Base-by-base conservation (phyloP, 1,140 invertebrate genomes). In the Drosophila pectinifera region DNA sequence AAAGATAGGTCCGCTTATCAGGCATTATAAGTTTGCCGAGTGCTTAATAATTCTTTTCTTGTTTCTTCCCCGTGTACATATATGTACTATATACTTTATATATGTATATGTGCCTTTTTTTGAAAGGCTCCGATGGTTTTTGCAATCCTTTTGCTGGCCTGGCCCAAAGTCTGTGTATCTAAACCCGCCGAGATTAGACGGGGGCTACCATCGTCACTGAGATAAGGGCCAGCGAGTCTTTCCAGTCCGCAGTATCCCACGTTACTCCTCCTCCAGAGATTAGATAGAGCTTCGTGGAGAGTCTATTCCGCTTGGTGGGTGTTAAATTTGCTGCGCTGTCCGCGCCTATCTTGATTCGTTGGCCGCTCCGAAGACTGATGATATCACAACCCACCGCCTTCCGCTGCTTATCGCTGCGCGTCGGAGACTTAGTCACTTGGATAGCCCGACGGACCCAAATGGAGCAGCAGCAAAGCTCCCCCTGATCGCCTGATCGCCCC, bases 21-120 rank as follows among this genome's bases (percentile, higher is more conserved):
- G 42, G 77, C 56, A 78, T 90, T 83, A 80, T 73, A 57, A 83
- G 83, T 89, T 79, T 79, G 83, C 67, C 80, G 57, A 83, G 70
- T 80, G 43, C 76, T 88, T 84, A 73, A 74, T 53, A 51, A 55
- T 62, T 68, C 34, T 42, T 59, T 61, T 61, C 42, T 34, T 69
- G 55, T 34, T 41, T 59, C 43, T 80, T 75, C 34, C 28, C 20
- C 20, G 28, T 69, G 8, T 34, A 31, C 36, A 41, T n/a, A 42
- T 11, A 57, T 18, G 10, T 7, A 28, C 18, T 14, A 26, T 53
- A 22, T 16, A 16, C 34, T 46, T 3, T 34, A 43, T 64, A n/a
- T 62, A 18, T 18, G 11, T 7, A 31, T 31, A 3, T 31, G 10
- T 31, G 28, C 28, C 26, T 0, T 16, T 31, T 14, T 41, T 5